Base-by-base conservation (phyloP, 1,140 invertebrate genomes). In the Hylyphantes graminicola region DNA sequence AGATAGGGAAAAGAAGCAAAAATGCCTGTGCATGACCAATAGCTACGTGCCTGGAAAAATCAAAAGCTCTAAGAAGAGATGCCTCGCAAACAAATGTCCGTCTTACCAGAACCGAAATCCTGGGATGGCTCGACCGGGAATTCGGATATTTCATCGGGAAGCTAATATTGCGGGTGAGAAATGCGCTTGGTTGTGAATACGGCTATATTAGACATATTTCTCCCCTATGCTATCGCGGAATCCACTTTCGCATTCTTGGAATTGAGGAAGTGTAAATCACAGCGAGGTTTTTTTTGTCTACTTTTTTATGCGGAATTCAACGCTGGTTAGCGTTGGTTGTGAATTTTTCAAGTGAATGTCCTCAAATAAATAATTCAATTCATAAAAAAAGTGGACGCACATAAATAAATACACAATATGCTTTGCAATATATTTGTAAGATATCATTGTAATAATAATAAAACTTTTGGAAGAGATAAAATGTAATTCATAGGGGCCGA, bases 81-180 rank as follows among this genome's bases (percentile, higher is more conserved):
- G 19, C 54, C 12, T 7, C 13, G 77, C 65, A 80, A 80, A 80
- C 77, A 80, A 80, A 80, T 80, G 77, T 70, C 77, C 77, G 21
- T 70, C 77, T 68, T 80, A 80, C 61, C n/a, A 53, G 9, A 8
- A 55, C 21, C 65, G 67, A 63, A 78, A 78, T 61, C 59, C 48
- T 4, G 12, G 6, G 15, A 80, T 61, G 65, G 77, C 59, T 70
- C 77, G 61, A 59, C 54, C 19, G 77, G 77, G 77, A 80, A 80
- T 80, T 80, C 51, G 59, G 53, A 80, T 80, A 80, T 80, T 80
- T 80, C 77, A 65, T 70, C 77, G 77, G 17, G 70, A 80, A 55
- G 51, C 65, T 80, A 80, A 80, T 80, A 70, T 53, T 21, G 54
- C 21, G 53, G 51, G 77, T 54, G 74, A 78, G 63, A 51, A 70